Evolutionary conservation across 2,113 vertebrate genomes (phyloP).

Genomic region (Dendrocopos noguchii): DNA sequence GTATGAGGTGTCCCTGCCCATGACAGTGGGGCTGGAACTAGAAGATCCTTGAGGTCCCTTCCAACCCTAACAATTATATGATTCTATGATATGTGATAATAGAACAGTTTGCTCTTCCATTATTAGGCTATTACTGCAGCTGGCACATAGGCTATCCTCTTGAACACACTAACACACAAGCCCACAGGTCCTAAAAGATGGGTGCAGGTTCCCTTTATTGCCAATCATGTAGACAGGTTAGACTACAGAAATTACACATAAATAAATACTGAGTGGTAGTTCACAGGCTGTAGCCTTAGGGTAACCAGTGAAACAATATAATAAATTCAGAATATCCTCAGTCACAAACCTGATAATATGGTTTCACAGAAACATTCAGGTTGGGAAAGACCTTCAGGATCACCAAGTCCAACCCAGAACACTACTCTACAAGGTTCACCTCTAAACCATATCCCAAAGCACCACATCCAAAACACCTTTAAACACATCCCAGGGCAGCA

Average conservation of each 20-base stretch:
- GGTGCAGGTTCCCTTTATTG: neutral
- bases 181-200: neutral
- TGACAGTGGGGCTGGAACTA: too few relatives aligned
- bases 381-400: too few relatives aligned
- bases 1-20: too few relatives aligned
- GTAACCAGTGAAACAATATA: neutral
- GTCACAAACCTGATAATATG: neutral
- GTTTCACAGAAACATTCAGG: neutral
- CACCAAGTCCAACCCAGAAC: too few relatives aligned
- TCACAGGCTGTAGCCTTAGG: neutral
- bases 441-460: too few relatives aligned
- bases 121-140: neutral
- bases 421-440: too few relatives aligned
- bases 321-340: neutral
- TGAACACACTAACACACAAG: neutral
- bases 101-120: neutral
- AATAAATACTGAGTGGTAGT: neutral
- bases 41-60: too few relatives aligned
- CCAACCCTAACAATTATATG: too few relatives aligned
- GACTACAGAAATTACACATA: neutral
- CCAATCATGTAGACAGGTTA: neutral
- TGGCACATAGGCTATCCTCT: neutral
- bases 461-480: too few relatives aligned
- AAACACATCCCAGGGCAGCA: too few relatives aligned
- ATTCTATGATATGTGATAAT: neutral